Conservation (phyloP, 2,888 invertebrate genomes). For the Blastobasis adustella region DNA sequence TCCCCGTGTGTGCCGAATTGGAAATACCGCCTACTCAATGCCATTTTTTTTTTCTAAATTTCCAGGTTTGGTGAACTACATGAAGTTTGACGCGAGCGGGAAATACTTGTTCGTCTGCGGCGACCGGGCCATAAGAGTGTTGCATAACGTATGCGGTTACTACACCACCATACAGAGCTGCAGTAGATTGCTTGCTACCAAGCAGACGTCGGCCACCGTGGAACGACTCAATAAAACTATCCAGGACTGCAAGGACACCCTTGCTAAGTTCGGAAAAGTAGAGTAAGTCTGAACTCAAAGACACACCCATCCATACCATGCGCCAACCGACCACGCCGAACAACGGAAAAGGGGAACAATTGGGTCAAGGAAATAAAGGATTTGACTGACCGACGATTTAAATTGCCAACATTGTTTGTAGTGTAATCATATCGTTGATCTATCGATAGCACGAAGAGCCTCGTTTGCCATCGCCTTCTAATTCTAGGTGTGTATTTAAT, state of each 20-base stretch:
- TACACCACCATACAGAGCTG: conserved; percentile 54
- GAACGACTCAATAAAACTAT: conserved; percentile 84
- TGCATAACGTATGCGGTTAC: conserved; percentile 80
- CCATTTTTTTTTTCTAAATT: conserved; percentile 16
- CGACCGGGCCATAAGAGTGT: conserved; percentile 84
- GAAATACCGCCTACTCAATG: too few relatives aligned
- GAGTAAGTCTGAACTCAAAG: conserved; percentile 13
- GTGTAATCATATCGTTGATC: too few relatives aligned
- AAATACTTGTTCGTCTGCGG: conserved; percentile 83
- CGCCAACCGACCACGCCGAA: too few relatives aligned
- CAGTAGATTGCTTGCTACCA: conserved; percentile 62
- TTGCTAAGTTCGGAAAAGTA: conserved; percentile 50
- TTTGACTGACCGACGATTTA: too few relatives aligned
- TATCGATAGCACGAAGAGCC: too few relatives aligned
- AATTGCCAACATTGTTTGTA: too few relatives aligned
- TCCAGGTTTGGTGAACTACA: conserved; percentile 79
- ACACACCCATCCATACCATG: too few relatives aligned
- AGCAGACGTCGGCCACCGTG: conserved; percentile 82
- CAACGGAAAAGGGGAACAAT: too few relatives aligned
- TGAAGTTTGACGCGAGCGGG: conserved; percentile 85
- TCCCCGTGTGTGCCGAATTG: too few relatives aligned
- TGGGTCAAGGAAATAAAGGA: too few relatives aligned
- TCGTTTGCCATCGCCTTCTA: too few relatives aligned
- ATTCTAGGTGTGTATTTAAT: too few relatives aligned
- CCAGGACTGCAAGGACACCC: conserved; percentile 69